These are phyloP conservation scores for Himalopsyche anomala DNA, from an alignment of 2,888 invertebrate genomes.

Conservation along the genomic window DNA sequence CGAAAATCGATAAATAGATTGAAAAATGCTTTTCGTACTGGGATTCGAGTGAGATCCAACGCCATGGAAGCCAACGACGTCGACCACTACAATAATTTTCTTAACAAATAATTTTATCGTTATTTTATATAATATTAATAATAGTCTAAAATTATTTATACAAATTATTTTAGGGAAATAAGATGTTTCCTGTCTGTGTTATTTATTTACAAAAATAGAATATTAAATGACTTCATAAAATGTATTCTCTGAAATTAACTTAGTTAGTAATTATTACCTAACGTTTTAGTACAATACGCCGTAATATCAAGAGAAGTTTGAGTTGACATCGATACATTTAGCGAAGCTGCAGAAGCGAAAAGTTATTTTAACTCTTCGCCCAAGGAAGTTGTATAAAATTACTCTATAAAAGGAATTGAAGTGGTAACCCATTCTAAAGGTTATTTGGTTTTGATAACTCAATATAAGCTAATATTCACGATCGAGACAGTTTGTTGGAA, in stretches of 20 bases:
- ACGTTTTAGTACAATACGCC: conserved; percentile 1
- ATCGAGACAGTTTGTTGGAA: not conserved
- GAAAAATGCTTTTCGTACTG: no score
- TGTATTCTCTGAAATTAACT: not conserved
- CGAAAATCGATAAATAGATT: no score
- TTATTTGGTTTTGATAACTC: not conserved
- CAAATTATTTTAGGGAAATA: no score
- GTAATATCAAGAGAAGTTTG: conserved; percentile 11
- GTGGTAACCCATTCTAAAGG: not conserved
- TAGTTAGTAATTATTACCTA: not conserved
- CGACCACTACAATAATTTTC: no score
- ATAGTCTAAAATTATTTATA: no score
- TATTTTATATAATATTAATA: no score
- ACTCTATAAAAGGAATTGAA: conserved; percentile 3
- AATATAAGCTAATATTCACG: not conserved
- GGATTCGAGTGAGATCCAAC: no score
- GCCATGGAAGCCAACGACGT: no score
- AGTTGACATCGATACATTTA: conserved; percentile 34
- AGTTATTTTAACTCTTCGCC: not conserved
- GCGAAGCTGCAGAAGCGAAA: not conserved
- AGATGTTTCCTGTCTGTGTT: no score
- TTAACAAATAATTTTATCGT: no score
- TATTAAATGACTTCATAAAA: not conserved
- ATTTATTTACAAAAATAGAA: no score
- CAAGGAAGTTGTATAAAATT: conserved; percentile 12